phyloP scores from a whole-genome alignment of 2,113 vertebrate genomes.

The Boleophthalmus pectinirostris region DNA sequence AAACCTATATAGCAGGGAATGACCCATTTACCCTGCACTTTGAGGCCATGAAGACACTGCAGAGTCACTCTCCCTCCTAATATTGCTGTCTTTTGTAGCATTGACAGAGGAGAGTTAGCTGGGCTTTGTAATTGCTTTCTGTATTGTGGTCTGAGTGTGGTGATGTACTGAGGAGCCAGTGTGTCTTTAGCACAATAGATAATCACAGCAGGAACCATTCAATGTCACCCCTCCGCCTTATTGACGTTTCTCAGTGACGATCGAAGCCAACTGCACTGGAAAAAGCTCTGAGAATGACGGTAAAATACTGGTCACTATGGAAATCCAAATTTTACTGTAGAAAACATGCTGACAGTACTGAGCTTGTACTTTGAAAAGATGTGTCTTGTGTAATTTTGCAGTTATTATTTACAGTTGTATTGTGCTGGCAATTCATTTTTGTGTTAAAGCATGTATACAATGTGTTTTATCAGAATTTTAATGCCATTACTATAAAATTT shows the following conservation, averaged over 20 bases:
- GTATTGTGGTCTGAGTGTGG: neutral
- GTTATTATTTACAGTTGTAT: neutral
- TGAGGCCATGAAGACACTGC: neutral
- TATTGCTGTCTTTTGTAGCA: neutral
- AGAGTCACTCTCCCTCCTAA: neutral
- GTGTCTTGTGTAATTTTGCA: neutral
- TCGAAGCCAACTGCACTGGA: slow-evolving; percentile 1
- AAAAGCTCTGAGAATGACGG: neutral
- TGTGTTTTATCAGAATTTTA: no score
- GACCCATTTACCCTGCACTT: neutral
- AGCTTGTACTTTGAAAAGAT: no score
- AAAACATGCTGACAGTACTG: neutral
- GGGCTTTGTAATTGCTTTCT: neutral
- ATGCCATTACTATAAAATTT: no score
- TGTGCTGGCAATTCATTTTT: no score
- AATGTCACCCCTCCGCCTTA: slow-evolving; percentile 7
- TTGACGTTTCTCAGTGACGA: slow-evolving; percentile 1
- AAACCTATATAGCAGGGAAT: neutral
- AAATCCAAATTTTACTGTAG: neutral
- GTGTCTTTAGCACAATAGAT: slow-evolving; percentile 7
- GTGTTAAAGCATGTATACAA: no score
- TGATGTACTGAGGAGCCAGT: slow-evolving; percentile 12
- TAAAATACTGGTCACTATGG: neutral
- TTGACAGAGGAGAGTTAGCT: neutral
- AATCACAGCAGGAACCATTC: slow-evolving; percentile 2